Conservation (phyloP, 2,113 vertebrate genomes). For the Cynoglossus semilaevis region DNA sequence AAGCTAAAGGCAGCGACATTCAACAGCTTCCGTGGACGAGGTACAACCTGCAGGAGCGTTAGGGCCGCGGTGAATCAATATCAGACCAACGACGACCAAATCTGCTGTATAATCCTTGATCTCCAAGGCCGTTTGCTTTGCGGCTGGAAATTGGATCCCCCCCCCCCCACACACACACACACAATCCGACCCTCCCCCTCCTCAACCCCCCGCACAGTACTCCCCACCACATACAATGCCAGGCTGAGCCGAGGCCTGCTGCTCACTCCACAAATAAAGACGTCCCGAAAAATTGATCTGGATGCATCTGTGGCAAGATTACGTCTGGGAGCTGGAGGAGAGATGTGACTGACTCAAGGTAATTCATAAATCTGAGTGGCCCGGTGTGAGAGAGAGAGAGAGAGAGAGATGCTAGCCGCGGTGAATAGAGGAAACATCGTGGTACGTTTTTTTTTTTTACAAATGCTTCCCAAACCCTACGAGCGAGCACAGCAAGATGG, state of each 20-base stretch:
- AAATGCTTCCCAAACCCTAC: too few species aligned
- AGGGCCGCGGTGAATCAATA: constrained; percentile 67
- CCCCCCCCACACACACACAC: too few species aligned
- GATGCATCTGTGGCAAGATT: constrained; percentile 65
- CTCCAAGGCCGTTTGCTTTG: constrained; percentile 71
- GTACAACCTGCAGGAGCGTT: constrained; percentile 53
- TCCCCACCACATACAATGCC: too few species aligned
- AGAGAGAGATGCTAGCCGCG: too few species aligned
- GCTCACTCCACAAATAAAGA: constrained; percentile 66
- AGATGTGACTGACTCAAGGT: constrained; percentile 56
- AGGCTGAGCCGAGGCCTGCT: constrained; percentile 3
- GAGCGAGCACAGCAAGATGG: too few species aligned
- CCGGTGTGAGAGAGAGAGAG: constrained; percentile 9
- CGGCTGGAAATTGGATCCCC: constrained; percentile 71
- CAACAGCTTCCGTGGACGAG: constrained; percentile 64
- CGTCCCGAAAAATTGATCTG: constrained; percentile 69
- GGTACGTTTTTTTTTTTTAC: too few species aligned
- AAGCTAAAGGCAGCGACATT: constrained; percentile 45
- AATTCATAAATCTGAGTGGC: constrained; percentile 61
- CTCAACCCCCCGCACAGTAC: background rate
- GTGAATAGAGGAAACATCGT: constrained; percentile 17
- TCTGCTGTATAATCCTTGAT: constrained; percentile 74
- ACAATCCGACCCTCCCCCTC: constrained; percentile 10
- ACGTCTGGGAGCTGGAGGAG: constrained; percentile 44
- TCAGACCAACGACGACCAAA: constrained; percentile 58